Evolutionary conservation across 2,113 vertebrate species (phyloP).

Genomic region (Paratilapia polleni): DNA sequence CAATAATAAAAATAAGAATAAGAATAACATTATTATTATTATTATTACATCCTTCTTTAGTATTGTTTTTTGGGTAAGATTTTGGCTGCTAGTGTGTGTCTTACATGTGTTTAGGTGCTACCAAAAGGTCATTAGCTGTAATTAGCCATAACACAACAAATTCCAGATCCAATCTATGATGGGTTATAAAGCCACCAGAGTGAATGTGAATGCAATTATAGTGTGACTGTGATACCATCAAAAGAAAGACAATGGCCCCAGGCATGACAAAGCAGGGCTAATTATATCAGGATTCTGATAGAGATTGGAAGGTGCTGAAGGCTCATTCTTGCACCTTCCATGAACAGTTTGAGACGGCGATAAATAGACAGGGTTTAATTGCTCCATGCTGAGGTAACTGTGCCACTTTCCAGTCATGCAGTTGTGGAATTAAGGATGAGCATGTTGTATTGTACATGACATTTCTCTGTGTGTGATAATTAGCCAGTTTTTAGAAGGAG

Average conservation of each 20-base stretch:
- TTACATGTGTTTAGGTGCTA: not conserved
- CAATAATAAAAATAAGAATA: too few relatives aligned
- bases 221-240: conserved; percentile 58
- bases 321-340: conserved; percentile 37
- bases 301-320: conserved; percentile 52
- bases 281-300: conserved; percentile 65
- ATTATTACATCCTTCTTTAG: not conserved
- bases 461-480: conserved; percentile 52
- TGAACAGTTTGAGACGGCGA: conserved; percentile 36
- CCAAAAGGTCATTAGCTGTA: conserved; percentile 41
- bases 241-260: conserved; percentile 64
- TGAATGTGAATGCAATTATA: conserved; percentile 68
- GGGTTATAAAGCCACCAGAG: conserved; percentile 58
- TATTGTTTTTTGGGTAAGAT: not conserved
- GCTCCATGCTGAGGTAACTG: conserved; percentile 39
- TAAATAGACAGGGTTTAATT: conserved; percentile 71
- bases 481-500: conserved; percentile 14
- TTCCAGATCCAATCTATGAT: conserved; percentile 46
- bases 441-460: conserved; percentile 12
- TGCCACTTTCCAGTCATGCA: conserved; percentile 36
- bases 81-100: not conserved
- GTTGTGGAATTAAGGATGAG: conserved; percentile 23
- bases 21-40: too few relatives aligned
- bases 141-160: conserved; percentile 45
- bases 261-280: conserved; percentile 62